Evolutionary conservation across 2,888 invertebrate species (phyloP).

Genomic region (Synanthedon formicaeformis): DNA sequence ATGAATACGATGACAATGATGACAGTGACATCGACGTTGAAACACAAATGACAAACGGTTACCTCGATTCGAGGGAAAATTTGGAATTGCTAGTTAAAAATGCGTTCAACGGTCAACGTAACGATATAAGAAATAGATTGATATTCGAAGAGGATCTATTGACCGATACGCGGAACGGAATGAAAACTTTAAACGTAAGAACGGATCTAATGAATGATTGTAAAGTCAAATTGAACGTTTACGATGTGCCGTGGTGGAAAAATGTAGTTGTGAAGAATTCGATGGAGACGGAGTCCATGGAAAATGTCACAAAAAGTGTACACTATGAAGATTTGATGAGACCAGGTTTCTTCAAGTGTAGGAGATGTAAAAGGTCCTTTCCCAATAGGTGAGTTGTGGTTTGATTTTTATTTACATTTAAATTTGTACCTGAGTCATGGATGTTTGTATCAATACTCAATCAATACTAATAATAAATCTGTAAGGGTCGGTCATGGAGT

Average conservation of each 20-base stretch:
- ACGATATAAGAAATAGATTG: constrained; percentile 9
- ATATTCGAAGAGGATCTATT: constrained; percentile 15
- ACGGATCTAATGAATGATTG: constrained; percentile 6
- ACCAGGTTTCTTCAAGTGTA: constrained; percentile 19
- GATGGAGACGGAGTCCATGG: background rate
- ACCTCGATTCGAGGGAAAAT: background rate
- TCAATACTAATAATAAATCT: too few relatives aligned
- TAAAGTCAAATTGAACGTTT: constrained; percentile 12
- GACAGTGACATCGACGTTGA: background rate
- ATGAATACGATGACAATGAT: background rate
- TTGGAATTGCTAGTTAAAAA: background rate
- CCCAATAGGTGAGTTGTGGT: constrained; percentile 23
- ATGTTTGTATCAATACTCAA: too few relatives aligned
- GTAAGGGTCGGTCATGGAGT: too few relatives aligned
- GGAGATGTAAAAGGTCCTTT: constrained; percentile 18
- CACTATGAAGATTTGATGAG: constrained; percentile 23
- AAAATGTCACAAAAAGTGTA: constrained; percentile 9
- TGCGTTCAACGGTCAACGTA: background rate
- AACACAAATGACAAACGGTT: background rate
- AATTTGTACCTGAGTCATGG: too few relatives aligned
- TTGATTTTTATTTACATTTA: too few relatives aligned
- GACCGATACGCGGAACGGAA: constrained; percentile 1
- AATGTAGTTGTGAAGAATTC: background rate
- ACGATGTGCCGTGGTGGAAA: constrained; percentile 2
- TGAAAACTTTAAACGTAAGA: constrained; percentile 1